Conservation (phyloP, 2,888 invertebrate species). For the Bombylius major region DNA sequence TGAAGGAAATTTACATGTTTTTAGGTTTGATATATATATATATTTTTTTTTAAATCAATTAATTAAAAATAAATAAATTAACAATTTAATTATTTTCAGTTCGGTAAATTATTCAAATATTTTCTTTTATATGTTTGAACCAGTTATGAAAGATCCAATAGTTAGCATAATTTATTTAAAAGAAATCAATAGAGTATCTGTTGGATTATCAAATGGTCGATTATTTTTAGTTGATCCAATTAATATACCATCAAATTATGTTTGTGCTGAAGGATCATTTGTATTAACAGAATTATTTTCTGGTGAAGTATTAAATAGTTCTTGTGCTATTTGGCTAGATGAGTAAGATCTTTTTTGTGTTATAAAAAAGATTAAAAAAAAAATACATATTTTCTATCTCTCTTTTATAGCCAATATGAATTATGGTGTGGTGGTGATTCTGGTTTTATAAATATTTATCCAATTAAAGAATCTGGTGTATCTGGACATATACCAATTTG, state of each 20-base stretch:
- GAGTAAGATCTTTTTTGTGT: constrained; percentile 11
- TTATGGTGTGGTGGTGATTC: constrained; percentile 82
- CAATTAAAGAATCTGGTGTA: constrained; percentile 56
- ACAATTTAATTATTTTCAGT: constrained; percentile 24
- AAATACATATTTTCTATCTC: neutral
- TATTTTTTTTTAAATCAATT: neutral
- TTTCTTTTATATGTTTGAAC: constrained; percentile 57
- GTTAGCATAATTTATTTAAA: constrained; percentile 55
- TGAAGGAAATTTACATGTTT: constrained; percentile 71
- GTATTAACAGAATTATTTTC: constrained; percentile 66
- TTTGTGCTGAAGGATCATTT: constrained; percentile 59
- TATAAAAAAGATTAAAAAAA: neutral
- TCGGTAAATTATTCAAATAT: constrained; percentile 43
- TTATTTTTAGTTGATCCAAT: constrained; percentile 58
- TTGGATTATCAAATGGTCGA: constrained; percentile 66
- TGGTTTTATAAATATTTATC: constrained; percentile 67
- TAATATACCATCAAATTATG: constrained; percentile 44
- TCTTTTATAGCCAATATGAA: constrained; percentile 44
- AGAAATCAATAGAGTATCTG: constrained; percentile 59
- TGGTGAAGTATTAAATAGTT: constrained; percentile 52
- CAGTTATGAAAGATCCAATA: constrained; percentile 49
- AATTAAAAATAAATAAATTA: too few relatives aligned
- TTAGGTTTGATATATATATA: constrained; percentile 42
- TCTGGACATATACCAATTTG: constrained; percentile 57
- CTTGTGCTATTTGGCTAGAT: constrained; percentile 44